Evolutionary conservation across 2,113 vertebrate species (phyloP).

Genomic region (Eidolon helvum): DNA sequence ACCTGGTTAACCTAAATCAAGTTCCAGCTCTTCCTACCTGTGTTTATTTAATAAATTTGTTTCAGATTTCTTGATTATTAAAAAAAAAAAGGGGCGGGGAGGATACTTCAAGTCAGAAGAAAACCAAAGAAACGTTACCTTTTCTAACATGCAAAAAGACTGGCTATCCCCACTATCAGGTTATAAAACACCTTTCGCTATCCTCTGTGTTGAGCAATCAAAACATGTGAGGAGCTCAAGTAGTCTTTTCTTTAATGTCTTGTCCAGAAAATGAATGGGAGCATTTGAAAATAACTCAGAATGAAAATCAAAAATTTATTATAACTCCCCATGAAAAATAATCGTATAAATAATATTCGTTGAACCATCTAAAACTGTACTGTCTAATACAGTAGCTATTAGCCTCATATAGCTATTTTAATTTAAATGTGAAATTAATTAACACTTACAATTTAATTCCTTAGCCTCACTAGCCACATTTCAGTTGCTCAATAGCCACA

Average conservation of each 20-base stretch:
- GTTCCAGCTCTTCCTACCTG: not conserved
- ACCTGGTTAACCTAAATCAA: not conserved
- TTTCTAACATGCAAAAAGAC: not conserved
- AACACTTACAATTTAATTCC: not conserved
- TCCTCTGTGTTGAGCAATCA: not conserved
- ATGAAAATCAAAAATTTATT: not conserved
- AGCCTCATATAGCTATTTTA: not conserved
- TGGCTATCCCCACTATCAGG: not conserved
- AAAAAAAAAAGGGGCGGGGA: not conserved
- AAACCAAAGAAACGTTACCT: not conserved
- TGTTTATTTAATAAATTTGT: not conserved
- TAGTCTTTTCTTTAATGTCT: not conserved
- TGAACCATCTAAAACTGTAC: not conserved
- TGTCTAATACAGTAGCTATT: not conserved
- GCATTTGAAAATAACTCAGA: not conserved
- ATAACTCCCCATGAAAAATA: not conserved
- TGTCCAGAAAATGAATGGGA: not conserved
- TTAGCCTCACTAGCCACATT: not conserved
- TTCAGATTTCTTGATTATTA: not conserved
- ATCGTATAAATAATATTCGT: not conserved
- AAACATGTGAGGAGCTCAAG: not conserved
- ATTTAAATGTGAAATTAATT: not conserved
- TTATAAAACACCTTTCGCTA: not conserved
- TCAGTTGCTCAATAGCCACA: not conserved
- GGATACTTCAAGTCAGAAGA: constrained; percentile 9